Evolutionary conservation across 2,113 vertebrate species (phyloP).

Genomic region (Prinia subflava): DNA sequence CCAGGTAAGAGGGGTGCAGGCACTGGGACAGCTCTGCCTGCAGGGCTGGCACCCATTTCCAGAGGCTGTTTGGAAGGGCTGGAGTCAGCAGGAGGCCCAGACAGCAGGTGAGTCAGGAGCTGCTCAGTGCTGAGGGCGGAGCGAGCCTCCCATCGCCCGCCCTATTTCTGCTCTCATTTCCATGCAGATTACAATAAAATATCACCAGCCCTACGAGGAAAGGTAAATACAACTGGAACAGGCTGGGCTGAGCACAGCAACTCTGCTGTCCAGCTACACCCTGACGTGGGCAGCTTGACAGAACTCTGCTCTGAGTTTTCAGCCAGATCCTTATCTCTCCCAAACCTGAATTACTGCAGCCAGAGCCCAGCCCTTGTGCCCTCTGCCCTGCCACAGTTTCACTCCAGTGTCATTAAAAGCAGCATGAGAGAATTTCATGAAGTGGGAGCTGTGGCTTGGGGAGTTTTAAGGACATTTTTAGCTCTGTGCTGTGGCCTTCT

Average conservation of each 20-base stretch:
- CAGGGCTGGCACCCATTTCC: background rate
- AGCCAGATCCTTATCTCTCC: background rate
- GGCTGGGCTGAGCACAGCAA: background rate
- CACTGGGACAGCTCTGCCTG: background rate
- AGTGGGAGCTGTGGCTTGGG: rapidly evolving
- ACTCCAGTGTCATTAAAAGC: background rate
- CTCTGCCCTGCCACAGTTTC: background rate
- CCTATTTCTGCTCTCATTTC: background rate
- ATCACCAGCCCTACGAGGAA: background rate
- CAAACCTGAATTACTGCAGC: background rate
- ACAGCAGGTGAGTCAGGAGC: constrained; percentile 51
- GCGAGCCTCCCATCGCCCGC: background rate
- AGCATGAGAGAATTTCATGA: background rate
- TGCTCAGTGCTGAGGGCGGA: background rate
- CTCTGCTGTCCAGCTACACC: constrained; percentile 17
- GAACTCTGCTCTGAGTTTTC: background rate
- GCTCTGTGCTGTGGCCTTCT: background rate
- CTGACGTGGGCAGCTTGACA: background rate
- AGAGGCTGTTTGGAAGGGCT: constrained; percentile 1
- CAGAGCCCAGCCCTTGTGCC: background rate
- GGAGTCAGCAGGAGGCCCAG: background rate
- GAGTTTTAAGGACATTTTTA: background rate
- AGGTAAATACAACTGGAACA: background rate
- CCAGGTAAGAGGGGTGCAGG: background rate
- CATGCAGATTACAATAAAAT: constrained; percentile 1